phyloP scores from a whole-genome alignment of 2,888 invertebrate species.

The Drosophila fungiperda region DNA sequence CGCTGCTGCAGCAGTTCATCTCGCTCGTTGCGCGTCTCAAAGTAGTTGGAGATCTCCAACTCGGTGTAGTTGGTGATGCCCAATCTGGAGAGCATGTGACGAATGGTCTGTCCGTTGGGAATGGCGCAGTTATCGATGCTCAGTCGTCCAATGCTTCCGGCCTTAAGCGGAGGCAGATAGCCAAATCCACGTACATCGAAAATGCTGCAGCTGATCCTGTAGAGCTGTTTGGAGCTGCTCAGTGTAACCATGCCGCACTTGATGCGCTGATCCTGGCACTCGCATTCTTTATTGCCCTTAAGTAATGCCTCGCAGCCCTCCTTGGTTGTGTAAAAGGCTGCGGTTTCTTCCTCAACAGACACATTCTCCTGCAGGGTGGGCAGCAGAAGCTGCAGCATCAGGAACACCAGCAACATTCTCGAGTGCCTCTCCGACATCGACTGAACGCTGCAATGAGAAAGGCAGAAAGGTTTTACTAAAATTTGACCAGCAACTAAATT shows the following conservation, averaged over 20 bases:
- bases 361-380: conserved; percentile 47
- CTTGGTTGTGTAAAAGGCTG: conserved; percentile 54
- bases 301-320: conserved; percentile 60
- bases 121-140: conserved; percentile 66
- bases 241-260: conserved; percentile 66
- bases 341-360: conserved; percentile 20
- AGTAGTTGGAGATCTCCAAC: conserved; percentile 58
- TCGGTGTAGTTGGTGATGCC: conserved; percentile 66
- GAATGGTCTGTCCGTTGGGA: conserved; percentile 59
- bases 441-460: conserved; percentile 47
- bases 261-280: conserved; percentile 66
- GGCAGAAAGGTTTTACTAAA: conserved; percentile 8
- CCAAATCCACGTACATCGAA: conserved; percentile 70
- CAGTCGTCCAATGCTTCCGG: conserved; percentile 52
- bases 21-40: conserved; percentile 60
- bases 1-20: conserved; percentile 63
- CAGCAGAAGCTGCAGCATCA: conserved; percentile 32
- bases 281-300: conserved; percentile 59
- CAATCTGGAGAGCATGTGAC: conserved; percentile 46
- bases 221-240: conserved; percentile 50
- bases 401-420: conserved; percentile 52
- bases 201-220: conserved; percentile 59
- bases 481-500: conserved; percentile 15
- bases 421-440: conserved; percentile 20
- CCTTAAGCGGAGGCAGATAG: conserved; percentile 57